Percentiles rank a stretch among this genome's conserved stretches.
These are phyloP conservation scores for Lagodon rhomboides DNA, from an alignment of 2,797 vertebrate species.

Conservation along the genomic window DNA sequence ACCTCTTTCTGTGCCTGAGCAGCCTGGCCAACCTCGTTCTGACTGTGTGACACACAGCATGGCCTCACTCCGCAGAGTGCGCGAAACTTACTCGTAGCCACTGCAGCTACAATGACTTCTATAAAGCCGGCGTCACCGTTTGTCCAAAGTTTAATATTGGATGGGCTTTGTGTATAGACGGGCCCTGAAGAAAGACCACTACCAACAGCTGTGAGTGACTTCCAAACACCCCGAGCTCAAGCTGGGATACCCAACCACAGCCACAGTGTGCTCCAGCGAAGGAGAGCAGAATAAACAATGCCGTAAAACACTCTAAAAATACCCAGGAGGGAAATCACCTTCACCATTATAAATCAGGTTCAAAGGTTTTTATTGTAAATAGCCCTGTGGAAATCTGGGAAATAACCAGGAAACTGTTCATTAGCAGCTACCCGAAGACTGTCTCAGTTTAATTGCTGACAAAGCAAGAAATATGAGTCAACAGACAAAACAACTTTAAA, in stretches of 20 bases:
- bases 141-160: conserved; percentile 28
- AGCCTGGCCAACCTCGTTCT: conserved; percentile 11
- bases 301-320: conserved; percentile 63
- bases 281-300: conserved; percentile 60
- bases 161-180: conserved; percentile 16
- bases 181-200: conserved; percentile 35
- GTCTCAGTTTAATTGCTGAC: conserved; percentile 26
- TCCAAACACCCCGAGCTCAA: conserved; percentile 36
- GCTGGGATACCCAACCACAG: conserved; percentile 48
- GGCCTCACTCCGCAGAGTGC: background rate
- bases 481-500: conserved; percentile 41
- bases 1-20: conserved; percentile 27
- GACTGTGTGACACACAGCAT: conserved; percentile 17
- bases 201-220: conserved; percentile 54
- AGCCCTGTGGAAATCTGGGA: conserved; percentile 58
- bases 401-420: conserved; percentile 62
- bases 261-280: conserved; percentile 26
- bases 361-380: conserved; percentile 54
- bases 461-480: conserved; percentile 29
- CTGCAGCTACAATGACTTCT: conserved; percentile 24
- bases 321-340: conserved; percentile 64
- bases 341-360: conserved; percentile 58
- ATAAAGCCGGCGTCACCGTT: conserved; percentile 18
- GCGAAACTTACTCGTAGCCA: conserved; percentile 1
- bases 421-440: conserved; percentile 33